Percentiles rank a stretch among this genome's conserved stretches.
Evolutionary conservation across 2,797 vertebrate species (phyloP).

Genomic region (Tenualosa thibaudeaui): DNA sequence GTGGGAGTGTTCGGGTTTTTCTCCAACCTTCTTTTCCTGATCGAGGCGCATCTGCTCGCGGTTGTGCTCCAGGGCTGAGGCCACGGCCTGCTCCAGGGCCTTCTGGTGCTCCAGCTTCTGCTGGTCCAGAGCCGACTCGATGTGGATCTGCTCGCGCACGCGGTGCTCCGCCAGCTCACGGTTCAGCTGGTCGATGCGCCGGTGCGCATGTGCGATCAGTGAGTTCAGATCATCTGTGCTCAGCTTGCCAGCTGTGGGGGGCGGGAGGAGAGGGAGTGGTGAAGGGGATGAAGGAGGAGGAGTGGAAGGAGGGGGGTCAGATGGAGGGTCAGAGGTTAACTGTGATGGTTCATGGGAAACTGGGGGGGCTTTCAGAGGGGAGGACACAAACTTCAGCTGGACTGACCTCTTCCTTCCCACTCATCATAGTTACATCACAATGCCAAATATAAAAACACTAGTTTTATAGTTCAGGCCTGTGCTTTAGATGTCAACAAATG

Average conservation of each 20-base stretch:
- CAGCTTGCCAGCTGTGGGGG: slow-evolving; percentile 80
- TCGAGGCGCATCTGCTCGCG: slow-evolving; percentile 80
- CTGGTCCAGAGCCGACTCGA: slow-evolving; percentile 83
- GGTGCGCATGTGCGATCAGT: slow-evolving; percentile 91
- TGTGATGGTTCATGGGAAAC: not conserved
- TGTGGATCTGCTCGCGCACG: slow-evolving; percentile 87
- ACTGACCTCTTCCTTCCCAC: not conserved
- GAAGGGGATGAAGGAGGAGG: not conserved
- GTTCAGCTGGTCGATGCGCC: slow-evolving; percentile 93
- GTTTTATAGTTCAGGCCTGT: not conserved
- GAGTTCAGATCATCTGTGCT: slow-evolving; percentile 88
- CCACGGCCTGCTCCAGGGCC: slow-evolving; percentile 77
- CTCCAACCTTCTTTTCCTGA: slow-evolving; percentile 87
- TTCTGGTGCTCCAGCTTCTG: slow-evolving; percentile 87
- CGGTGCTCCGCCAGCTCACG: slow-evolving; percentile 87
- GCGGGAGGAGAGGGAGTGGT: slow-evolving; percentile 31
- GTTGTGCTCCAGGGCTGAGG: slow-evolving; percentile 78
- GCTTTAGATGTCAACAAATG: not conserved
- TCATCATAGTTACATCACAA: not conserved
- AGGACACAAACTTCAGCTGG: not conserved
- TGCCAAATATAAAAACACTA: not conserved
- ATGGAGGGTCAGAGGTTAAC: not conserved
- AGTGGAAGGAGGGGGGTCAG: slow-evolving; percentile 4
- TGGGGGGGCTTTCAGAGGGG: not conserved
- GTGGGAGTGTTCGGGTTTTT: not conserved